Percentiles rank a stretch among this genome's conserved stretches.
phyloP scores from a whole-genome alignment of 2,797 vertebrate genomes.

The Rallus crepitans region DNA sequence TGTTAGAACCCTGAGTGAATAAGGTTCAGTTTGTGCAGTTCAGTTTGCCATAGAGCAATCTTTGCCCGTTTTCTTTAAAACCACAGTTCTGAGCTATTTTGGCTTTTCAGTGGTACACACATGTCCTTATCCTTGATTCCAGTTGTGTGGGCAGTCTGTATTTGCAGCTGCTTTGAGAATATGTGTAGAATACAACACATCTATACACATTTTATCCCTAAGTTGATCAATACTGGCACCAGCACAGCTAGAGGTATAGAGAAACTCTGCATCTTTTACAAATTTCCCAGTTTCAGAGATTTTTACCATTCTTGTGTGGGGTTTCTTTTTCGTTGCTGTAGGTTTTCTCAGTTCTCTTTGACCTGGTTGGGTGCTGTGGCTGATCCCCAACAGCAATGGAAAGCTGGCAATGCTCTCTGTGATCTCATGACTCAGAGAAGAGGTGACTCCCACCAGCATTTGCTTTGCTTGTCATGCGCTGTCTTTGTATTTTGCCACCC shows the following conservation, averaged over 20 bases:
- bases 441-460: neutral
- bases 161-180: neutral
- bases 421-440: neutral
- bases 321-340: neutral
- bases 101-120: neutral
- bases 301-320: fast-evolving
- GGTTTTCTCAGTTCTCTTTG: neutral
- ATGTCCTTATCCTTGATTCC: neutral
- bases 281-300: neutral
- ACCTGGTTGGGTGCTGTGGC: neutral
- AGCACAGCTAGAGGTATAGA: neutral
- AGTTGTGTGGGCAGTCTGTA: neutral
- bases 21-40: neutral
- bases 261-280: neutral
- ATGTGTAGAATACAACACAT: neutral
- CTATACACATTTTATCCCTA: fast-evolving
- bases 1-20: neutral
- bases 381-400: fast-evolving
- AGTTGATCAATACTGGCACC: neutral
- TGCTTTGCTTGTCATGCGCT: neutral
- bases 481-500: neutral
- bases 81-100: neutral
- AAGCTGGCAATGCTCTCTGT: neutral
- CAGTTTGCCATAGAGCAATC: neutral
- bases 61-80: neutral